These are phyloP conservation scores for Pycnonotus jocosus DNA, from an alignment of 2,113 vertebrate genomes.

Conservation along the genomic window DNA sequence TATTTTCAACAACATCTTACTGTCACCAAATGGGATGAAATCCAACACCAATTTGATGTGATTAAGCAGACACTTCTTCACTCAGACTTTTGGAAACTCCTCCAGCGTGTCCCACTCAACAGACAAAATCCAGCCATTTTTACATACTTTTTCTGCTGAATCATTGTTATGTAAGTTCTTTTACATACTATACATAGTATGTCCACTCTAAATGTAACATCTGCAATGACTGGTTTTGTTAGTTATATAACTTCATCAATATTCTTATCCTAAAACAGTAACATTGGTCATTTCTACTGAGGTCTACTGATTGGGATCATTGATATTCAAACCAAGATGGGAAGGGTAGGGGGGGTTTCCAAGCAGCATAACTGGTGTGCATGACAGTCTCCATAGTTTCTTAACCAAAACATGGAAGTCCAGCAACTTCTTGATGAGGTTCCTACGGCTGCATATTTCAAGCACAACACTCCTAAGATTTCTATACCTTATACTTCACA, in stretches of 20 bases:
- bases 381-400: not conserved
- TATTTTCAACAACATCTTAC: not conserved
- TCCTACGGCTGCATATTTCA: not conserved
- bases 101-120: fast-evolving
- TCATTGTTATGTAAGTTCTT: not conserved
- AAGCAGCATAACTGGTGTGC: not conserved
- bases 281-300: not conserved
- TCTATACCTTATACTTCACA: not conserved
- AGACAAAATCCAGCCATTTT: not conserved
- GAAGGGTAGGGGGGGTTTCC: not conserved
- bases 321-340: not conserved
- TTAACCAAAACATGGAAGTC: not conserved
- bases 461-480: not conserved
- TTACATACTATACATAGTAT: too few relatives aligned
- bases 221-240: not conserved
- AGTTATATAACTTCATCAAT: not conserved
- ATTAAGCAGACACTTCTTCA: not conserved
- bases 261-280: not conserved
- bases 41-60: not conserved
- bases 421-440: not conserved
- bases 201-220: not conserved
- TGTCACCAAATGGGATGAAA: not conserved
- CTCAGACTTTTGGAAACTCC: not conserved
- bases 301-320: not conserved
- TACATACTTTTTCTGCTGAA: not conserved